Percentiles rank a stretch among this genome's conserved stretches.
Conservation (phyloP, 1,140 invertebrate genomes). For the Pinna nobilis region DNA sequence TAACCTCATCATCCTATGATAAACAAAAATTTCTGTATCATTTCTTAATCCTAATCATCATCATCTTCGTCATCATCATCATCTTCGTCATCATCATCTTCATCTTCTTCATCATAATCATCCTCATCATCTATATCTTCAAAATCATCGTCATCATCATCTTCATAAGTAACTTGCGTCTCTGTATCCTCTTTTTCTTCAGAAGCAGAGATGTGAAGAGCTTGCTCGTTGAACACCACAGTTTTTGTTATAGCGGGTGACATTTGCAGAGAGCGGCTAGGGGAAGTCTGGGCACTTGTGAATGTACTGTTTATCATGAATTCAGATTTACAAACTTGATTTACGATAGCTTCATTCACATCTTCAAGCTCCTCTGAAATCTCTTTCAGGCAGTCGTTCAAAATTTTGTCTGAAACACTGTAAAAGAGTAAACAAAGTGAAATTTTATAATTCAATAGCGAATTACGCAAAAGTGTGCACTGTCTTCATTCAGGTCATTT, state of each 20-base stretch:
- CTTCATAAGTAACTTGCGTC: constrained; percentile 19
- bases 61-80: too few species aligned
- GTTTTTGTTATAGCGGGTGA: not conserved
- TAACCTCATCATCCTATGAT: too few species aligned
- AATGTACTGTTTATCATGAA: constrained; percentile 45
- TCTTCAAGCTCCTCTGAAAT: constrained; percentile 59
- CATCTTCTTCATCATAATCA: constrained; percentile 52
- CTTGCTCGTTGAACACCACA: constrained; percentile 28
- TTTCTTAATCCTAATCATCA: too few species aligned
- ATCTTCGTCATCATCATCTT: not conserved
- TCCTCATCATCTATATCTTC: constrained; percentile 50
- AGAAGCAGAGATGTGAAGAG: constrained; percentile 9
- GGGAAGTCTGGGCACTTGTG: constrained; percentile 10
- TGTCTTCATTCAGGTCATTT: too few species aligned
- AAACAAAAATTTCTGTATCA: too few species aligned
- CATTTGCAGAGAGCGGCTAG: not conserved
- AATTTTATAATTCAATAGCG: too few species aligned
- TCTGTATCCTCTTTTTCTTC: constrained; percentile 23
- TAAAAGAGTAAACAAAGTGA: constrained; percentile 18
- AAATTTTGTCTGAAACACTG: constrained; percentile 62
- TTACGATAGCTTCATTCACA: constrained; percentile 61
- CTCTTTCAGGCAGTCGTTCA: constrained; percentile 58
- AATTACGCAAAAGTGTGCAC: too few species aligned
- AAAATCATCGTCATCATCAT: constrained; percentile 54
- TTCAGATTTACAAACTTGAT: constrained; percentile 64